A percentile compares a stretch with the other conserved stretches of the same genome.
Conservation (phyloP, 2,113 vertebrate genomes). For the Ancistrus triradiatus region DNA sequence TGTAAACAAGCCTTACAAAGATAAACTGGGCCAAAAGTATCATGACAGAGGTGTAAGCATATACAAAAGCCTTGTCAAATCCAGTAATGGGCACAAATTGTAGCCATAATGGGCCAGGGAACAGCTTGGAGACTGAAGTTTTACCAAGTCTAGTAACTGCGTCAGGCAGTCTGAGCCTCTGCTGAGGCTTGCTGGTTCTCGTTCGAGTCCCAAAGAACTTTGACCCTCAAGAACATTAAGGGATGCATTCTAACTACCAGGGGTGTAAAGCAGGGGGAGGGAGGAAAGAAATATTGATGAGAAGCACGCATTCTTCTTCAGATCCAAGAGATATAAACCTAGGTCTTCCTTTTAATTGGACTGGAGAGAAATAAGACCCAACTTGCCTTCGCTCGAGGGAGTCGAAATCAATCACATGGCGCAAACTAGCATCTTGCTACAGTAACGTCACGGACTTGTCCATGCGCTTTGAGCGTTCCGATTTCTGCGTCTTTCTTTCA, state of each 20-base stretch:
- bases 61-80: conserved; percentile 61
- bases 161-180: conserved; percentile 60
- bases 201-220: conserved; percentile 59
- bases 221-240: conserved; percentile 63
- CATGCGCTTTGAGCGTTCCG: conserved; percentile 9
- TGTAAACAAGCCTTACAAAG: no score
- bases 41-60: conserved; percentile 31
- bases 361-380: conserved; percentile 66
- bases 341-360: conserved; percentile 70
- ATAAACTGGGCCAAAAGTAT: background rate
- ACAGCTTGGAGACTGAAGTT: conserved; percentile 55
- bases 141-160: conserved; percentile 58
- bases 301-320: conserved; percentile 26
- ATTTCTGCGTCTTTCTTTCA: background rate
- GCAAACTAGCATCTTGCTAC: conserved; percentile 22
- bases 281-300: background rate
- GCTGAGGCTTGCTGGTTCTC: conserved; percentile 35
- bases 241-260: conserved; percentile 62
- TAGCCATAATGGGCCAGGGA: conserved; percentile 69
- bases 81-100: conserved; percentile 74
- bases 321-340: conserved; percentile 52
- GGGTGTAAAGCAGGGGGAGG: conserved; percentile 52
- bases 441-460: conserved; percentile 32
- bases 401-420: conserved; percentile 27
- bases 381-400: conserved; percentile 66